Percentiles rank a stretch among this genome's conserved stretches.
These are phyloP conservation scores for Blennius ocellaris DNA, from an alignment of 2,113 vertebrate species.

Conservation along the genomic window DNA sequence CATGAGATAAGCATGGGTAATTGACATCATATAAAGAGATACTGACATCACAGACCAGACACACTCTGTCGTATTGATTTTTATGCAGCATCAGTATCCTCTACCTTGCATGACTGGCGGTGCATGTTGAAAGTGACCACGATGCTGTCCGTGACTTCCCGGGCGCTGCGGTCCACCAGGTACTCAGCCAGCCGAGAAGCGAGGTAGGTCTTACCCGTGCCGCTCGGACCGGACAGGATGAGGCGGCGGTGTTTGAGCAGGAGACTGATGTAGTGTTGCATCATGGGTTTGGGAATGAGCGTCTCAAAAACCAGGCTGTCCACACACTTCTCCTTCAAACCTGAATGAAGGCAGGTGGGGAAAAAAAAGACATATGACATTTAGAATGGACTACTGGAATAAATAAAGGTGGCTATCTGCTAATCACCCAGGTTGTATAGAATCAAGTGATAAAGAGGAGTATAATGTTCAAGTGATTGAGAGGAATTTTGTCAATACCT, in stretches of 20 bases:
- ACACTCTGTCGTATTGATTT: background rate
- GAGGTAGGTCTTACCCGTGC: slow-evolving; percentile 95
- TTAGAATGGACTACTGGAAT: background rate
- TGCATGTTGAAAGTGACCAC: slow-evolving; percentile 98
- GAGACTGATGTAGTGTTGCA: slow-evolving; percentile 98
- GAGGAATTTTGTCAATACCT: slow-evolving; percentile 8
- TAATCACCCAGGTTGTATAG: background rate
- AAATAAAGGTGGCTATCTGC: slow-evolving; percentile 19
- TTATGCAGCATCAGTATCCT: background rate
- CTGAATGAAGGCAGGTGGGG: slow-evolving; percentile 71
- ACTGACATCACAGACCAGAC: background rate
- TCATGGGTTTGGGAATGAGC: slow-evolving; percentile 97
- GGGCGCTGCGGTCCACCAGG: slow-evolving; percentile 94
- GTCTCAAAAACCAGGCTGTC: slow-evolving; percentile 97
- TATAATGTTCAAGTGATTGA: slow-evolving; percentile 8
- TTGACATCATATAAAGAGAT: background rate
- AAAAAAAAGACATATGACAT: slow-evolving; percentile 2
- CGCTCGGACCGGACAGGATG: slow-evolving; percentile 94
- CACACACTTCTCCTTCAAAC: slow-evolving; percentile 96
- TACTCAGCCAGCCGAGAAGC: slow-evolving; percentile 94
- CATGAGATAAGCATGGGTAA: background rate
- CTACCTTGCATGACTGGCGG: slow-evolving; percentile 97
- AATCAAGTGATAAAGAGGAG: slow-evolving; percentile 1
- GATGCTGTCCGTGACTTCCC: slow-evolving; percentile 90
- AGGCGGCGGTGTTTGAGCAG: slow-evolving; percentile 95